A percentile compares a stretch with the other conserved stretches of the same genome.
These are phyloP conservation scores for Zelleria hepariella DNA, from an alignment of 2,888 invertebrate species.

Conservation along the genomic window DNA sequence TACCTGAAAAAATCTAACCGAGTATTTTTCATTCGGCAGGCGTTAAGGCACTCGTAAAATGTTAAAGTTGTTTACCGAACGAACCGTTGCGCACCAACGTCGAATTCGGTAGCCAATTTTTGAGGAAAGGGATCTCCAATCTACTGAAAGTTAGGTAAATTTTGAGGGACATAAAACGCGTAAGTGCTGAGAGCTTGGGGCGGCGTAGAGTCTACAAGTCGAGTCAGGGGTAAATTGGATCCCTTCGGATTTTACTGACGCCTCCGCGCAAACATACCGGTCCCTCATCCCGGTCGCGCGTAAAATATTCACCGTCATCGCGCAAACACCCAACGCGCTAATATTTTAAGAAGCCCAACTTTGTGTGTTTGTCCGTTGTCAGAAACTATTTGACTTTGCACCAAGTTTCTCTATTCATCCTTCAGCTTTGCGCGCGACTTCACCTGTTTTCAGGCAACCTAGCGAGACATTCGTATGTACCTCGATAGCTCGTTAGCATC, in stretches of 20 bases:
- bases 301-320: slow-evolving; percentile 49
- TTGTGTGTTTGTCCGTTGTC: background rate
- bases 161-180: slow-evolving; percentile 40
- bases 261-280: slow-evolving; percentile 38
- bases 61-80: background rate
- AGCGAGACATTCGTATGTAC: no score
- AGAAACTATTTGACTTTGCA: background rate
- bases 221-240: slow-evolving; percentile 54
- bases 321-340: slow-evolving; percentile 19
- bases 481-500: no score
- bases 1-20: background rate
- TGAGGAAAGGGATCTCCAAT: slow-evolving; percentile 27
- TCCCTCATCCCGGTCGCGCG: slow-evolving; percentile 16
- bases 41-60: background rate
- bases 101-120: background rate
- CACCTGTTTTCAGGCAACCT: no score
- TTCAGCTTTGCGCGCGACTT: background rate
- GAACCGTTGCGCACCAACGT: background rate
- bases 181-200: slow-evolving; percentile 29
- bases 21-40: background rate
- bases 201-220: slow-evolving; percentile 43
- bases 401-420: background rate
- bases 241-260: slow-evolving; percentile 50
- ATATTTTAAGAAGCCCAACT: background rate
- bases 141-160: slow-evolving; percentile 33